Conservation (phyloP, 2,797 vertebrate genomes). For the Ara ararauna region DNA sequence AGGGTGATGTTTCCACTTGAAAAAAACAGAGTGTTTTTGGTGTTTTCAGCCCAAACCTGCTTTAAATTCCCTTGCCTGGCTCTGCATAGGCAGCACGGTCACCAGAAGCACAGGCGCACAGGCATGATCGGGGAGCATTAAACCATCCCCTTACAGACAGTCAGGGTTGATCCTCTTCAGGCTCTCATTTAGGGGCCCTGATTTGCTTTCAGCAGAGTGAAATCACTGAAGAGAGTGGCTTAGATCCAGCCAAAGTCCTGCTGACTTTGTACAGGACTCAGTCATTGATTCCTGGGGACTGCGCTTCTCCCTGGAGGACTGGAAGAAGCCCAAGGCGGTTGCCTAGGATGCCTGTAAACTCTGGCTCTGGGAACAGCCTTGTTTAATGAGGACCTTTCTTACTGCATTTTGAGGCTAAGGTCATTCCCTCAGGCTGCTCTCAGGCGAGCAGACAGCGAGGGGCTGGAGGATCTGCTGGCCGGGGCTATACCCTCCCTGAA, state of each 20-base stretch:
- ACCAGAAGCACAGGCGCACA: not conserved
- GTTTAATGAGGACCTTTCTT: not conserved
- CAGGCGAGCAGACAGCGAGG: not conserved
- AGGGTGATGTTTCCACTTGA: not conserved
- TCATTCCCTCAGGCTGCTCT: constrained; percentile 26
- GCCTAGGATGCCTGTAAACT: constrained; percentile 25
- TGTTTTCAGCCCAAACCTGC: not conserved
- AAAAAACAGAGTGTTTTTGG: fast-evolving
- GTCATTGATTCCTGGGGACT: constrained; percentile 45
- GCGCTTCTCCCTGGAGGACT: constrained; percentile 35
- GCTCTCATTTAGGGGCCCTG: not conserved
- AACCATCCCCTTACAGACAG: not conserved
- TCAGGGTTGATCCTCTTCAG: not conserved
- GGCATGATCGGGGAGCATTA: fast-evolving
- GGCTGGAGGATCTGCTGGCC: constrained; percentile 1
- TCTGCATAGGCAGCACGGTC: not conserved
- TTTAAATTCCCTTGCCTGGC: not conserved
- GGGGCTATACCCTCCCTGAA: not conserved
- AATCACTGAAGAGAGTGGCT: not conserved
- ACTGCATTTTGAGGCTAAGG: constrained; percentile 15
- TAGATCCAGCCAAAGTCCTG: not conserved
- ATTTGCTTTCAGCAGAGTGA: not conserved
- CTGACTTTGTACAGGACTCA: constrained; percentile 24
- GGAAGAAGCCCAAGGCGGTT: constrained; percentile 47
- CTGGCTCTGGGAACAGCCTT: constrained; percentile 21